Percentiles rank a stretch among this genome's conserved stretches.
Conservation (phyloP, 2,888 invertebrate genomes). For the Lasiommata megera region DNA sequence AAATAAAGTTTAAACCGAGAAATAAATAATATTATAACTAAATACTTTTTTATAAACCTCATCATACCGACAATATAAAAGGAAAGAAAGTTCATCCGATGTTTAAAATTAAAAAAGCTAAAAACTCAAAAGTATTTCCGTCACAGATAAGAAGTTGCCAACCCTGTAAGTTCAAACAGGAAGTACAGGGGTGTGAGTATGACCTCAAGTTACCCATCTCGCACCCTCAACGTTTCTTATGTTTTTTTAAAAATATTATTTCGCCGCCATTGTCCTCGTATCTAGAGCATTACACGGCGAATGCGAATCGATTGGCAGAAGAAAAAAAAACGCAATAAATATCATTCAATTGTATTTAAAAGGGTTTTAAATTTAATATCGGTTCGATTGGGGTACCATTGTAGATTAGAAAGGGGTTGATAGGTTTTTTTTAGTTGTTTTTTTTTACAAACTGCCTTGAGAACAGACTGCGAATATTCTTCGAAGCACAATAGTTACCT, state of each 20-base stretch:
- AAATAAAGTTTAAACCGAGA: no score
- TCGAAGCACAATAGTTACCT: conserved; percentile 21
- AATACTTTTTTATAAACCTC: no score
- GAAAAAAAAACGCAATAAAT: conserved; percentile 73
- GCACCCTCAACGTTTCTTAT: conserved; percentile 55
- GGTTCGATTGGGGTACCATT: conserved; percentile 63
- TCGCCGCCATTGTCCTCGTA: conserved; percentile 51
- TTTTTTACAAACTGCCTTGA: conserved; percentile 49
- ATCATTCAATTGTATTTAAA: conserved; percentile 77
- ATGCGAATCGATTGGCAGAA: conserved; percentile 47
- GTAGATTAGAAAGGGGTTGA: conserved; percentile 51
- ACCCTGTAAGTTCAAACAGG: conserved; percentile 60
- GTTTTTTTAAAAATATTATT: conserved; percentile 37
- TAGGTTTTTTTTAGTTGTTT: conserved; percentile 28
- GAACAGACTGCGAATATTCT: conserved; percentile 14
- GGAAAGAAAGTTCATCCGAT: no score
- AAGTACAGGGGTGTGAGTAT: conserved; percentile 79
- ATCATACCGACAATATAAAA: no score
- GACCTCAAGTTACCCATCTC: conserved; percentile 79
- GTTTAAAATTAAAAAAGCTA: no score
- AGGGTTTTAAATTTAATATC: conserved; percentile 77
- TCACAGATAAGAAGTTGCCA: conserved; percentile 39
- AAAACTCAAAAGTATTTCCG: no score
- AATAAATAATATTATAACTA: no score
- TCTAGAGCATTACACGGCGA: conserved; percentile 68